phyloP scores from a whole-genome alignment of 2,888 invertebrate species.

The Frankliniella intonsa region DNA sequence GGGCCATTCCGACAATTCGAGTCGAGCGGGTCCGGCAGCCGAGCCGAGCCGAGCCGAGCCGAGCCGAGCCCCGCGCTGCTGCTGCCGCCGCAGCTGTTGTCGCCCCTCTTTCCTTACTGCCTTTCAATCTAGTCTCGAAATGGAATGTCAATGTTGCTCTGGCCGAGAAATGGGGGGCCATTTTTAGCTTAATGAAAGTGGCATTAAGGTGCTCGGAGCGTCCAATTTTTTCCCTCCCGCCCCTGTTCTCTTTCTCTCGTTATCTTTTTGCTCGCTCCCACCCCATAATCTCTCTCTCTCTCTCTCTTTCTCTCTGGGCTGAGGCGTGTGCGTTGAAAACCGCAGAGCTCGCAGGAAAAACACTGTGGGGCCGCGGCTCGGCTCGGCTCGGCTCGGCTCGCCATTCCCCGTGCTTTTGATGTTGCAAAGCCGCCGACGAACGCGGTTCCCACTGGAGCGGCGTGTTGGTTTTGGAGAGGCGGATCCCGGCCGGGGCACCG shows the following conservation, averaged over 20 bases:
- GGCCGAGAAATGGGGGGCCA: conserved; percentile 4
- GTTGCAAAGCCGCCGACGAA: no score
- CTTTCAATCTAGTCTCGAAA: conserved; percentile 23
- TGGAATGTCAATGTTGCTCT: conserved; percentile 20
- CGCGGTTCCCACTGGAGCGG: no score
- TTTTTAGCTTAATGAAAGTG: not conserved
- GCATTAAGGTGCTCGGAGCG: not conserved
- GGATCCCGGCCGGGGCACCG: no score
- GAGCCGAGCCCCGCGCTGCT: not conserved
- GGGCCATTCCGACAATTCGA: not conserved
- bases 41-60: not conserved
- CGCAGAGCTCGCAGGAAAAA: no score
- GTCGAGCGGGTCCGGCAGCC: not conserved
- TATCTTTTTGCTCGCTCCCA: not conserved
- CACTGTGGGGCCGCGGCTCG: no score
- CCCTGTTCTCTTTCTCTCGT: not conserved
- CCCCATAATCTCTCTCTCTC: not conserved
- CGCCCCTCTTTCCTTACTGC: not conserved
- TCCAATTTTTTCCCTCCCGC: not conserved
- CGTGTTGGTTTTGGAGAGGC: no score
- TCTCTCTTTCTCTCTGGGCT: not conserved
- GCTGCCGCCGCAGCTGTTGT: not conserved
- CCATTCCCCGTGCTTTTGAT: no score
- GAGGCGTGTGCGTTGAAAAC: no score
- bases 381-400: no score